Evolutionary conservation across 2,888 invertebrate species (phyloP).

Genomic region (Neoscelio sp.): DNA sequence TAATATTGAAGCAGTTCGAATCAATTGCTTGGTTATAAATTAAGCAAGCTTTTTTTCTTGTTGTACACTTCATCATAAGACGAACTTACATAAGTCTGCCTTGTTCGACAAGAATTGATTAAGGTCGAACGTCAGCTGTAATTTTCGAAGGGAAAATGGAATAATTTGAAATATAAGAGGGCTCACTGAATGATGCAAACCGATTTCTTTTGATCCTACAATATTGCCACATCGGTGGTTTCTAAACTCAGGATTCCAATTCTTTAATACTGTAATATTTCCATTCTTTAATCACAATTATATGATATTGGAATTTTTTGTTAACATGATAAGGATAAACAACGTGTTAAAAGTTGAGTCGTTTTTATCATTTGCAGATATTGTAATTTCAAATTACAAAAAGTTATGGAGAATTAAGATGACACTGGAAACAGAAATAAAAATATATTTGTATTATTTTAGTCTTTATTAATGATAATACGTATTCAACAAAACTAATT

Average conservation of each 20-base stretch:
- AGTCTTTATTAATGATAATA: too few species aligned
- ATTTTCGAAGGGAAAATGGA: slow-evolving; percentile 37
- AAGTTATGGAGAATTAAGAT: too few species aligned
- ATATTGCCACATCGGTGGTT: slow-evolving; percentile 16
- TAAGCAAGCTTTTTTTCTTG: slow-evolving; percentile 42
- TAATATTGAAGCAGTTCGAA: slow-evolving; percentile 13
- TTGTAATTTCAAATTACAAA: too few species aligned
- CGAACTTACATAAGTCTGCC: slow-evolving; percentile 25
- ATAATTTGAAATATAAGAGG: slow-evolving; percentile 24
- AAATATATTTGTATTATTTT: too few species aligned
- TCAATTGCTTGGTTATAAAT: slow-evolving; percentile 37
- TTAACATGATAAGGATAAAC: too few species aligned
- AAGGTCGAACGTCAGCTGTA: slow-evolving; percentile 53
- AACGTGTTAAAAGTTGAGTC: too few species aligned
- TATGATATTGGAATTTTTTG: too few species aligned
- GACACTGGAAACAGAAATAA: too few species aligned
- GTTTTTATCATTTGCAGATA: too few species aligned
- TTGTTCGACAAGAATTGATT: slow-evolving; percentile 44
- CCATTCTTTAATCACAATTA: slow-evolving; percentile 15
- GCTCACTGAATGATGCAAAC: slow-evolving; percentile 37
- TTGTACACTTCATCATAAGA: slow-evolving; percentile 44
- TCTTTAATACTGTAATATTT: not conserved
- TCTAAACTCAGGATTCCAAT: slow-evolving; percentile 4
- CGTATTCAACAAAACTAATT: too few species aligned
- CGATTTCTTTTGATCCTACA: slow-evolving; percentile 43